These are phyloP conservation scores for Trematocara nigrifrons DNA, from an alignment of 2,113 vertebrate genomes.

Conservation along the genomic window DNA sequence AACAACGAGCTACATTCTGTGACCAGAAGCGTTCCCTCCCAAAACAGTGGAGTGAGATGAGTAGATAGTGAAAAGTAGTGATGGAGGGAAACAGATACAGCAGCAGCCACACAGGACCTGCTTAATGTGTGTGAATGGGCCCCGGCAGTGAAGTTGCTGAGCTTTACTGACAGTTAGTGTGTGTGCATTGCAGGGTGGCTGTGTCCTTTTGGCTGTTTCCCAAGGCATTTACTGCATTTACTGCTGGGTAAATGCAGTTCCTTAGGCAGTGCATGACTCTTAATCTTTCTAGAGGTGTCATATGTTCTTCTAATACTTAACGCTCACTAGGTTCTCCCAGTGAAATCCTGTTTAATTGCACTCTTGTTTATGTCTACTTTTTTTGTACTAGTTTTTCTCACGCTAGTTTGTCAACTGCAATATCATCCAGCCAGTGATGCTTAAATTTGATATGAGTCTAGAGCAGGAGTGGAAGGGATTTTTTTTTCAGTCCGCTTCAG, in stretches of 20 bases:
- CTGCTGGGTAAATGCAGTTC: slow-evolving; percentile 9
- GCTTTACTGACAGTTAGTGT: slow-evolving; percentile 1
- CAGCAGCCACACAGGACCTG: neutral
- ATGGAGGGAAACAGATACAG: slow-evolving; percentile 17
- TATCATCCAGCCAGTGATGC: neutral
- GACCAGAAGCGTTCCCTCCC: neutral
- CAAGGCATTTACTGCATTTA: neutral
- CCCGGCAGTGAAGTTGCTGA: neutral
- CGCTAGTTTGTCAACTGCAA: neutral
- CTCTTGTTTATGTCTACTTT: neutral
- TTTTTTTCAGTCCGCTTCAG: neutral
- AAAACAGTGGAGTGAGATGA: neutral
- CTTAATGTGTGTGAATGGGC: slow-evolving; percentile 9
- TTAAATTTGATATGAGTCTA: neutral
- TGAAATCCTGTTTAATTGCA: neutral
- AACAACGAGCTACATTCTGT: neutral
- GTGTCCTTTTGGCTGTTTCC: slow-evolving; percentile 19
- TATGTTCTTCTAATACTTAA: slow-evolving; percentile 21
- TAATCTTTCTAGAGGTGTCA: slow-evolving; percentile 33
- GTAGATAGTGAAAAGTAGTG: slow-evolving; percentile 1
- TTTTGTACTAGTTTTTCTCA: neutral
- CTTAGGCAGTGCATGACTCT: neutral
- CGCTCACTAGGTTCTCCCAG: neutral
- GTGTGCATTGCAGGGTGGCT: neutral
- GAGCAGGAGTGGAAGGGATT: neutral